phyloP scores from a whole-genome alignment of 1,140 invertebrate species.

The Lutraria rhynchaena region DNA sequence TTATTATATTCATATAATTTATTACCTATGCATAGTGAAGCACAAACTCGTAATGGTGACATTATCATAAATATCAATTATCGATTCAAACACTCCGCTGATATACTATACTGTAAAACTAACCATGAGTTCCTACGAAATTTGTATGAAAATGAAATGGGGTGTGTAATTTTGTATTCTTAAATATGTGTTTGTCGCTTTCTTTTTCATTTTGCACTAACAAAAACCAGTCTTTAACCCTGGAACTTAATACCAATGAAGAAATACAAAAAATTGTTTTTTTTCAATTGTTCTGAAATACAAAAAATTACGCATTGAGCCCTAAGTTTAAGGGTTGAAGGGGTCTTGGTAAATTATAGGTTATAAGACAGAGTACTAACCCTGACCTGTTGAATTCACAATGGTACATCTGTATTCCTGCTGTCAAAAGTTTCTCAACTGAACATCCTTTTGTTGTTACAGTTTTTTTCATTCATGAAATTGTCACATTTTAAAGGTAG shows the following conservation, averaged over 20 bases:
- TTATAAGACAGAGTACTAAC: conserved; percentile 28
- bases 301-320: no score
- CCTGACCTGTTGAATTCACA: conserved; percentile 33
- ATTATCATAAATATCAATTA: conserved; percentile 49
- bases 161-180: conserved; percentile 31
- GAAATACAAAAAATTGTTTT: background rate
- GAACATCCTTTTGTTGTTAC: conserved; percentile 22
- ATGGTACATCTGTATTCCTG: conserved; percentile 1
- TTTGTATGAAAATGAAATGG: background rate
- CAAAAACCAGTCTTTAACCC: background rate
- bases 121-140: background rate
- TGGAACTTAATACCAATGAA: background rate
- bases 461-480: conserved; percentile 18
- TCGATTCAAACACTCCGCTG: conserved; percentile 28
- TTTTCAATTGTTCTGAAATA: no score
- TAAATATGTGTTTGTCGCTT: conserved; percentile 9
- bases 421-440: conserved; percentile 14
- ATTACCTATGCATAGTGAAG: background rate
- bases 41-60: background rate
- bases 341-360: conserved; percentile 19
- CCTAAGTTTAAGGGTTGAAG: no score
- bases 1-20: background rate
- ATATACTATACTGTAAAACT: conserved; percentile 34
- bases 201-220: conserved; percentile 11
- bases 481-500: no score